These are phyloP conservation scores for Arothron firmamentum DNA, from an alignment of 2,113 vertebrate species.

Conservation along the genomic window DNA sequence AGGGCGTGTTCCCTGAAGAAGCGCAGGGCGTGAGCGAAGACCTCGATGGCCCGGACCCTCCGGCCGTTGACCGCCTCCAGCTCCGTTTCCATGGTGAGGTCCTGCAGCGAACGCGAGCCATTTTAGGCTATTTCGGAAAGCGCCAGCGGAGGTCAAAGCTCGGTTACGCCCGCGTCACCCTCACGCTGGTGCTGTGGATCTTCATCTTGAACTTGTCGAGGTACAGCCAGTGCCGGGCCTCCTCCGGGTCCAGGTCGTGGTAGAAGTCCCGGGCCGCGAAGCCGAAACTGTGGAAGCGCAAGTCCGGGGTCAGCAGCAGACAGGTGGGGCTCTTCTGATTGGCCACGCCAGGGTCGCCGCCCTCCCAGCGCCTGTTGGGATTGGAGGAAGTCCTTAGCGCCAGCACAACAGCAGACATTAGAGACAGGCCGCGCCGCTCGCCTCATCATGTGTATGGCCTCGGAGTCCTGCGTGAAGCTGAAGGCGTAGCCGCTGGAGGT, in stretches of 20 bases:
- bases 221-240: constrained; percentile 92
- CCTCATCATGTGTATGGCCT: constrained; percentile 98
- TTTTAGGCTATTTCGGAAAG: not conserved
- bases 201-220: constrained; percentile 99
- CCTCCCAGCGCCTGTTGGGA: constrained; percentile 89
- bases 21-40: constrained; percentile 86
- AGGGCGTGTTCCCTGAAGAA: constrained; percentile 92
- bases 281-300: constrained; percentile 92
- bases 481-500: constrained; percentile 95
- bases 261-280: constrained; percentile 91
- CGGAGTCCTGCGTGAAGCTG: constrained; percentile 88
- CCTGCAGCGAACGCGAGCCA: constrained; percentile 58
- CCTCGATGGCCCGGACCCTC: constrained; percentile 84
- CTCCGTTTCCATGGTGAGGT: constrained; percentile 83
- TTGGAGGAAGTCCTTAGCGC: not conserved
- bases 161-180: not conserved
- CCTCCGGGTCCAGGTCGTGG: constrained; percentile 92
- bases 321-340: constrained; percentile 97
- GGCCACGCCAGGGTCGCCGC: constrained; percentile 92
- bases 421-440: constrained; percentile 43
- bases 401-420: not conserved
- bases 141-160: too few relatives aligned
- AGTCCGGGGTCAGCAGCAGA: constrained; percentile 88
- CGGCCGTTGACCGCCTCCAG: constrained; percentile 88
- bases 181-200: constrained; percentile 91